Base-by-base conservation (phyloP, 2,113 vertebrate genomes). In the Ciconia boyciana region DNA sequence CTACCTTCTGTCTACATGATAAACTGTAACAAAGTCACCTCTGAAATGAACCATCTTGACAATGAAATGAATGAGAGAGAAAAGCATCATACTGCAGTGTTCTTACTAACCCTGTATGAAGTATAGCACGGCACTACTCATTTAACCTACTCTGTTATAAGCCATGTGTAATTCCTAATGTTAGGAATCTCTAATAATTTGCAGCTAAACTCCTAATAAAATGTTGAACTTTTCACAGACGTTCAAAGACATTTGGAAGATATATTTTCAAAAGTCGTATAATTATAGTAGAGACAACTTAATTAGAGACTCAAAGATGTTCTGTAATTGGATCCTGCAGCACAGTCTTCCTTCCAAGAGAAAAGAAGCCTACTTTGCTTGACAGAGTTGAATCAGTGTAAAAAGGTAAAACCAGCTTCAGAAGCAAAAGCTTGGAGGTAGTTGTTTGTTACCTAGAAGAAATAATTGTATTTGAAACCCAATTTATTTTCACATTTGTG, bases 301-400 rank as follows among this genome's bases (percentile, higher is more conserved):
- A 95, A 92, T 94, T 94, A 95, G 92, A 87, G 58, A 74, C 70
- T 88, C 91, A 72, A 52, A 94, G 62, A 90, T 69, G 44, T 77
- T 91, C 84, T 61, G 66, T 90, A 93, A 96, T 90, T 91, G 92
- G 96, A 85, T 54, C 90, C 70, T 70, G 66, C 31, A 95, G 87
- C 78, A 83, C 48, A 69, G 41, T 80, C 49, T 79, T 89, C 52
- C 34, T 95, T 94, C 71, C 25, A 62, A 86, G 44, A 61, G 34
- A 70, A 80, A 90, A 90, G 55, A 6, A 69, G 66, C 58, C 86
- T 92, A 52, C 39, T 80, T 83, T 49, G 8, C 36, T 80, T 77
- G 31, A 68, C 29, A 78, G 72, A 82, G 31, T 74, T 7, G 10
- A 94, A 79, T 13, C 36, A 65, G 14, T 3, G 0, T 34, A 48